Conservation (phyloP, 2,888 invertebrate species). For the Rhagium mordax region DNA sequence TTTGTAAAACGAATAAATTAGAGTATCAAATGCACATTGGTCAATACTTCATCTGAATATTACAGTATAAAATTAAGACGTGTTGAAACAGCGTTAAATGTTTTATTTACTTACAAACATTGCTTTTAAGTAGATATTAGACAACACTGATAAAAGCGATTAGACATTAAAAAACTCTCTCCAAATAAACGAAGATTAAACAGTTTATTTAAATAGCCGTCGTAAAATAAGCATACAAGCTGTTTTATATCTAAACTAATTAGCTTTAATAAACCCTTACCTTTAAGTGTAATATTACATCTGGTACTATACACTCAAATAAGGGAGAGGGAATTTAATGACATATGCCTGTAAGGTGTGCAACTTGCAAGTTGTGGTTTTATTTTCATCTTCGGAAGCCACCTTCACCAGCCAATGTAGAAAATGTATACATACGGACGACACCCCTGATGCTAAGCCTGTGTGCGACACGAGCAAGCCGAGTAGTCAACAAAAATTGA, state of each 20-base stretch:
- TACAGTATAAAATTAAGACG: background rate
- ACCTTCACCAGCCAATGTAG: background rate
- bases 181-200: conserved; percentile 4
- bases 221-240: background rate
- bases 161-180: conserved; percentile 20
- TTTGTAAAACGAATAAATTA: too few relatives aligned
- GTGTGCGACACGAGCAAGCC: too few relatives aligned
- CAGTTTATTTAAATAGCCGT: conserved; percentile 16
- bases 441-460: too few relatives aligned
- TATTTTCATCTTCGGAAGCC: background rate
- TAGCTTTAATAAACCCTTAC: conserved; percentile 6
- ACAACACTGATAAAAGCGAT: conserved; percentile 11
- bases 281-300: background rate
- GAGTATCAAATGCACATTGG: background rate
- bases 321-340: background rate
- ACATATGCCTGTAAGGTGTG: background rate
- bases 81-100: background rate
- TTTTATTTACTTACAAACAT: conserved; percentile 7
- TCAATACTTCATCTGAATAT: background rate
- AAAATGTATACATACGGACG: too few relatives aligned
- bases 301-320: background rate
- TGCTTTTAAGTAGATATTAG: conserved; percentile 1
- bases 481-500: too few relatives aligned
- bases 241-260: conserved; percentile 3
- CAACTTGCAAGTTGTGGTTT: background rate